These are phyloP conservation scores for Pipistrellus kuhlii DNA, from an alignment of 2,797 vertebrate species.

Conservation along the genomic window DNA sequence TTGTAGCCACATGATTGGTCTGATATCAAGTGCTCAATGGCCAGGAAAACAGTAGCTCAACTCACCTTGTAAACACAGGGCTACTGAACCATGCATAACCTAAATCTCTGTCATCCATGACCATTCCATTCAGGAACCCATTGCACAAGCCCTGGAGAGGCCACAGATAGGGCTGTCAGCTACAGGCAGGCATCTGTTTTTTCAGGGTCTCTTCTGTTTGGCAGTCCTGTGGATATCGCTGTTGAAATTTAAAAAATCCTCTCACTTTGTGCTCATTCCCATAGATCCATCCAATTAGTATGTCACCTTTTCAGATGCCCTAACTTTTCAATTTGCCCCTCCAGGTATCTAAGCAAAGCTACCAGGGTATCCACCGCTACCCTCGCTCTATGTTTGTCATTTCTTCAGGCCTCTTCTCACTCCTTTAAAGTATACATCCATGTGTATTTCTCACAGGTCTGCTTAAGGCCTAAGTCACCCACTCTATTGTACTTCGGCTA, in stretches of 20 bases:
- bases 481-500: background rate
- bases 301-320: background rate
- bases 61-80: background rate
- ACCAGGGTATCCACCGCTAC: background rate
- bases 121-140: background rate
- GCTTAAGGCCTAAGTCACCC: background rate
- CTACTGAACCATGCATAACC: background rate
- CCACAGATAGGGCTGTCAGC: background rate
- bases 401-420: background rate
- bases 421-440: background rate
- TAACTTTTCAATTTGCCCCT: background rate
- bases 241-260: constrained; percentile 27
- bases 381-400: background rate
- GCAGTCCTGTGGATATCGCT: background rate
- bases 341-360: background rate
- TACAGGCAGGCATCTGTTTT: background rate
- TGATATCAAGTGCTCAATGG: background rate
- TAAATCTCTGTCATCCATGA: background rate
- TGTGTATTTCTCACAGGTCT: background rate
- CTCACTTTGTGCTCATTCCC: background rate
- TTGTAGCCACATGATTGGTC: background rate
- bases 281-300: background rate
- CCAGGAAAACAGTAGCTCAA: background rate
- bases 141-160: background rate
- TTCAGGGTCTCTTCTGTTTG: background rate